Evolutionary conservation across 2,888 invertebrate species (phyloP), one percentile per base, ranked within the genome.

Genomic region (Meliscaeva auricollis): DNA sequence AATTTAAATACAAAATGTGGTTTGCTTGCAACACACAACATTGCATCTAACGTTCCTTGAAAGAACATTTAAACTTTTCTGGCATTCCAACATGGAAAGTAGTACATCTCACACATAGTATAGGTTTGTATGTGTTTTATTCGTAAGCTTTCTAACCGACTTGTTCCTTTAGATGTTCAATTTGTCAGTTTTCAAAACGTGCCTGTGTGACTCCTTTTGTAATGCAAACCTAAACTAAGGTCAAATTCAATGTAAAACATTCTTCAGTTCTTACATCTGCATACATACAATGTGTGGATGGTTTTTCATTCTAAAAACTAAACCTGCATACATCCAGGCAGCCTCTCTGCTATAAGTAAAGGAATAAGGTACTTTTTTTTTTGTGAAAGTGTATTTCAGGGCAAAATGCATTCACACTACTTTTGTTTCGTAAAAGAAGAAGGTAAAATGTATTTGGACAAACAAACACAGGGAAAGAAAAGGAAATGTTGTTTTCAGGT

Each of bases 101-200:
- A 11, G 4, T 13, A 13, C 13, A n/a, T n/a, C n/a, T n/a, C n/a
- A n/a, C n/a, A n/a, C n/a, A n/a, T n/a, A n/a, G n/a, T n/a, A n/a
- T n/a, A n/a, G n/a, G n/a, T n/a, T n/a, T n/a, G n/a, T 41, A 13
- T 11, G 13, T 13, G 41, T 13, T 13, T 41, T 13, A 13, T 41
- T 41, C 13, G 13, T 13, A 41, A 41, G 13, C 11, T 4, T 13
- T 41, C 41, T 13, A 41, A 11, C 1, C 38, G 13, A 48, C 20
- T 11, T 9, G 11, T 9, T 48, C 20, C 9, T 48, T 48, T 3
- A 26, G n/a, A 26, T 26, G 22, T 26, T 26, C 1, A 30, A 26
- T n/a, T 52, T 52, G 52, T 52, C 8, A 52, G 52, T 52, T n/a
- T 52, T 26, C 50, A n/a, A 52, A 30, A 26, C n/a, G 13, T 52